A percentile compares a stretch with the other conserved stretches of the same genome.
Conservation (phyloP, 2,888 invertebrate genomes). For the Dynastes grantii region DNA sequence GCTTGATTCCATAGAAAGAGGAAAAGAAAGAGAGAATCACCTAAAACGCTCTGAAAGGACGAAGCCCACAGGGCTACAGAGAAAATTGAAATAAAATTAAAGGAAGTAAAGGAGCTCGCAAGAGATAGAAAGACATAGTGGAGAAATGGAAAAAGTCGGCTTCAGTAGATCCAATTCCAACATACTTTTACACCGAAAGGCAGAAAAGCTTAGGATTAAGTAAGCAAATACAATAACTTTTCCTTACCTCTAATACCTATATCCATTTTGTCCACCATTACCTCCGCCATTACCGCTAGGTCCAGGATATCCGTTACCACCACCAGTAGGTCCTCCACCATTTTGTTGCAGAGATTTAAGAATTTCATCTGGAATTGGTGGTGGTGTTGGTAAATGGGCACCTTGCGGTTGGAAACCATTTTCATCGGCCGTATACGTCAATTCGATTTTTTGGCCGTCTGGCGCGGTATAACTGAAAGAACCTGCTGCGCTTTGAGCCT, state of each 20-base stretch:
- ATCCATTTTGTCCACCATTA: slow-evolving; percentile 58
- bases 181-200: too few species aligned
- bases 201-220: too few species aligned
- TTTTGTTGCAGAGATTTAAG: slow-evolving; percentile 73
- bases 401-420: slow-evolving; percentile 78
- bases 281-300: slow-evolving; percentile 57
- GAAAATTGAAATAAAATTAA: too few species aligned
- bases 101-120: too few species aligned
- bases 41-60: too few species aligned
- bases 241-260: slow-evolving; percentile 68
- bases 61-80: too few species aligned
- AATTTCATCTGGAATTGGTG: slow-evolving; percentile 79
- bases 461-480: slow-evolving; percentile 78
- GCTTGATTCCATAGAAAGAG: too few species aligned
- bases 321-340: slow-evolving; percentile 59
- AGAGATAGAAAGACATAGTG: too few species aligned
- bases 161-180: too few species aligned
- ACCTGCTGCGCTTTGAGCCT: slow-evolving; percentile 74
- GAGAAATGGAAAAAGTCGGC: too few species aligned
- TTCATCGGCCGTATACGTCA: slow-evolving; percentile 79
- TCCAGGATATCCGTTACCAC: slow-evolving; percentile 55
- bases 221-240: background rate
- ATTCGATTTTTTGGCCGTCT: slow-evolving; percentile 76
- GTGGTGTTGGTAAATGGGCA: slow-evolving; percentile 76
- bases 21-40: too few species aligned